These are phyloP conservation scores for Hexactinellida sp. DNA, from an alignment of 37 sponge, comb jelly and placozoan species.

Conservation along the genomic window DNA sequence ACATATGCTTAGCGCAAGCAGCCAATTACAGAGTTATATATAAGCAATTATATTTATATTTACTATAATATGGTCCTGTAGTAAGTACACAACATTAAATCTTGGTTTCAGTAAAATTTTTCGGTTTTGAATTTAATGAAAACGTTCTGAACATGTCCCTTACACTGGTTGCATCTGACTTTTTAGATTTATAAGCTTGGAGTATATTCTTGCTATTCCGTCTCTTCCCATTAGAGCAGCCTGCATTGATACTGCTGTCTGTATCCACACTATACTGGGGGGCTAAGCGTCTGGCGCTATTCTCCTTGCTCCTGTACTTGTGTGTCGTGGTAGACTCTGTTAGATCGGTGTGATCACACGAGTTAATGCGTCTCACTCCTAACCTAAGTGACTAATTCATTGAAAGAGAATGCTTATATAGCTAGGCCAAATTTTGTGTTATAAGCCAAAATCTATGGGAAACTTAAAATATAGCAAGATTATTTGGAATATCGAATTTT, in stretches of 20 bases:
- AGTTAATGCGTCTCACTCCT: background rate
- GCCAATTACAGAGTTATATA: no score
- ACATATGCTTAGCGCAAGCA: no score
- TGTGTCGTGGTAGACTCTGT: background rate
- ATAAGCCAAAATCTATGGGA: no score
- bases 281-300: background rate
- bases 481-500: no score
- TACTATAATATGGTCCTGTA: no score
- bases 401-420: no score
- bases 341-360: background rate
- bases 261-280: background rate
- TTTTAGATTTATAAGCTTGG: background rate
- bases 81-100: background rate
- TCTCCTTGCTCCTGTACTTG: background rate
- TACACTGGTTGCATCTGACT: background rate
- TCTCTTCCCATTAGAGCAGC: background rate
- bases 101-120: background rate
- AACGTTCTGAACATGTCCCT: background rate
- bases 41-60: no score
- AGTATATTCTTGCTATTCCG: background rate
- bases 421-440: no score
- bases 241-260: background rate
- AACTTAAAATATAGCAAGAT: no score
- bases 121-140: background rate
- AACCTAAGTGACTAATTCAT: no score